Evolutionary conservation across 2,888 invertebrate genomes (phyloP), one percentile per base, ranked within the genome.

Genomic region (Epinotia nisella): DNA sequence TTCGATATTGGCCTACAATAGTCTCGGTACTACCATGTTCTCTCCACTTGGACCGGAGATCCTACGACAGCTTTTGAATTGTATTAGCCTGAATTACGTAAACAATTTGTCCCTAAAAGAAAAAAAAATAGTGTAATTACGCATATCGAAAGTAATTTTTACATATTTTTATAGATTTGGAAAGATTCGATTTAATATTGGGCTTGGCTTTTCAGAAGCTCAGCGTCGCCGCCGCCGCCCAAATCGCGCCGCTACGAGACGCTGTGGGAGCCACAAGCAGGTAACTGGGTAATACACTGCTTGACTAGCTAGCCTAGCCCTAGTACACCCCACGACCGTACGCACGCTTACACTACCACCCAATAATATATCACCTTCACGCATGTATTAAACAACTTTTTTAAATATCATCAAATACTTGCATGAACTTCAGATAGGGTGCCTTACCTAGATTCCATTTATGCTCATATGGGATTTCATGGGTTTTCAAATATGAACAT

Each of bases 221-320:
- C 92, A 0, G 84, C 84, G n/a, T 94, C 94, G 3, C 94, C 94
- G 67, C 94, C 94, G 66, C 94, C 94, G 58, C 86, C 91, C 3
- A 94, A 94, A 82, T 87, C 93, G 21, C 90, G 94, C 1, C 90
- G 94, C 66, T 89, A 89, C 81, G 93, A 92, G 75, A 78, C 84
- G 29, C 78, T 87, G 61, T 90, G 89, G 86, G 93, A 93, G 73
- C 87, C 85, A 71, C 89, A 91, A 79, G 91, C 91, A 93, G 93
- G 93, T 93, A 93, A 93, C 91, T 93, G 90, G 93, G 93, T 93
- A 93, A 93, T 91, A 90, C 86, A 82, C 85, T 75, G 91, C 92
- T 91, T 90, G 87, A 86, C 78, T 84, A 78, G 83, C 79, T 78
- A 79, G 62, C 21, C 29, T 71, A 68, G 56, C 65, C 35, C 9